Evolutionary conservation across 2,888 invertebrate species (phyloP).

Genomic region (Nomada fabriciana): DNA sequence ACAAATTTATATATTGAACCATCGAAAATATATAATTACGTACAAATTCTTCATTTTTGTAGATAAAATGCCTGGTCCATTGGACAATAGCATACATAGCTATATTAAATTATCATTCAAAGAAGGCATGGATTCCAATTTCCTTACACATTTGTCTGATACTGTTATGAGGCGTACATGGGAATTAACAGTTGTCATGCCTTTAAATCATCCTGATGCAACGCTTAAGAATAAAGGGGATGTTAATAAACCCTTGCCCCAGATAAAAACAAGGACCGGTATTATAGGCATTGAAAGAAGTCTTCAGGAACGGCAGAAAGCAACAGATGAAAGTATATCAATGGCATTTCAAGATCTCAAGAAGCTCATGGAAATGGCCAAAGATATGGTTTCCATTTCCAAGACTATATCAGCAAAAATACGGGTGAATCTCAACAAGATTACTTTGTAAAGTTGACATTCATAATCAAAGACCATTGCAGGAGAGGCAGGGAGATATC

Average conservation of each 20-base stretch:
- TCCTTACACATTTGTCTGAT: constrained; percentile 88
- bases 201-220: constrained; percentile 43
- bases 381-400: constrained; percentile 98
- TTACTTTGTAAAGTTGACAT: constrained; percentile 65
- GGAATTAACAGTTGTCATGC: constrained; percentile 85
- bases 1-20: not conserved
- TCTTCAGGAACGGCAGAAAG: constrained; percentile 95
- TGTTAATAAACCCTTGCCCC: constrained; percentile 75
- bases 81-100: constrained; percentile 89
- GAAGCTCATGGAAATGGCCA: constrained; percentile 97
- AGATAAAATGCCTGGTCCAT: constrained; percentile 91
- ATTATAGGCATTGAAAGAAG: constrained; percentile 98
- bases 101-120: constrained; percentile 94
- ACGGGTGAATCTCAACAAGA: constrained; percentile 85
- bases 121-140: constrained; percentile 90
- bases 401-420: constrained; percentile 97
- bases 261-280: constrained; percentile 92
- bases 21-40: not conserved
- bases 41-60: constrained; percentile 15
- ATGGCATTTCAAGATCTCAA: constrained; percentile 98
- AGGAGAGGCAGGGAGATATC: constrained; percentile 97
- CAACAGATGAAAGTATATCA: constrained; percentile 95
- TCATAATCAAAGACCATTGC: constrained; percentile 78
- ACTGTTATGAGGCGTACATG: constrained; percentile 88
- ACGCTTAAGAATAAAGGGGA: constrained; percentile 30